These are phyloP conservation scores for Orgyia antiqua DNA, from an alignment of 2,888 invertebrate genomes.

Conservation along the genomic window DNA sequence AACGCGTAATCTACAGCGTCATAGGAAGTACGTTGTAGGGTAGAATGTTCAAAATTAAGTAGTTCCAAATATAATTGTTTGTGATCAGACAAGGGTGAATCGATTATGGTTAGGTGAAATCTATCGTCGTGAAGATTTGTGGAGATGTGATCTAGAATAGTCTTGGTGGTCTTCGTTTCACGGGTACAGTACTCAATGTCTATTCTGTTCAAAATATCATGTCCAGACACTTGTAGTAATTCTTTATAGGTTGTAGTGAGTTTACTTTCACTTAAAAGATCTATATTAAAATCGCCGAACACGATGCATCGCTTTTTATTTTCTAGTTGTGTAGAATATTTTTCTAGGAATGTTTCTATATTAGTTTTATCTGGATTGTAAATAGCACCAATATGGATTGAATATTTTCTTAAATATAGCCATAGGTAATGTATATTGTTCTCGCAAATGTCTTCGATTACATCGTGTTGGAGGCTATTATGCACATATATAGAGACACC, in stretches of 20 bases:
- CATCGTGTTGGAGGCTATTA: slow-evolving; percentile 5
- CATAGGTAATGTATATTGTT: slow-evolving; percentile 7
- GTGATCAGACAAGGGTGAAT: slow-evolving; percentile 1
- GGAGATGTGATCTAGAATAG: slow-evolving; percentile 5
- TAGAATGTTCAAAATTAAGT: not conserved
- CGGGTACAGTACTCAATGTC: slow-evolving; percentile 4
- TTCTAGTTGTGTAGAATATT: slow-evolving; percentile 3
- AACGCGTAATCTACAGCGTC: slow-evolving; percentile 6
- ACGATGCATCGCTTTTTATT: not conserved
- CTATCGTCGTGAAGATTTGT: slow-evolving; percentile 4
- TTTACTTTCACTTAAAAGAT: not conserved
- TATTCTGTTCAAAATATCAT: slow-evolving; percentile 6
- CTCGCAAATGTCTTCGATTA: slow-evolving; percentile 5
- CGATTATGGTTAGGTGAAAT: slow-evolving; percentile 1
- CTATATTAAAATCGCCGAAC: slow-evolving; percentile 1
- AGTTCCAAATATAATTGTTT: slow-evolving; percentile 1
- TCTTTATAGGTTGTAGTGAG: not conserved
- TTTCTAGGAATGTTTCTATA: slow-evolving; percentile 2
- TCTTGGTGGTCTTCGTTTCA: slow-evolving; percentile 3
- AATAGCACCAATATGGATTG: slow-evolving; percentile 7
- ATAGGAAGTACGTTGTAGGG: slow-evolving; percentile 4
- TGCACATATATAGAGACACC: slow-evolving; percentile 11
- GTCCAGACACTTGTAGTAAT: slow-evolving; percentile 2
- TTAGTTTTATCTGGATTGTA: slow-evolving; percentile 6
- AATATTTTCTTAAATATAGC: slow-evolving; percentile 4